Conservation (phyloP, 2,113 vertebrate genomes). For the Phodopus roborovskii region DNA sequence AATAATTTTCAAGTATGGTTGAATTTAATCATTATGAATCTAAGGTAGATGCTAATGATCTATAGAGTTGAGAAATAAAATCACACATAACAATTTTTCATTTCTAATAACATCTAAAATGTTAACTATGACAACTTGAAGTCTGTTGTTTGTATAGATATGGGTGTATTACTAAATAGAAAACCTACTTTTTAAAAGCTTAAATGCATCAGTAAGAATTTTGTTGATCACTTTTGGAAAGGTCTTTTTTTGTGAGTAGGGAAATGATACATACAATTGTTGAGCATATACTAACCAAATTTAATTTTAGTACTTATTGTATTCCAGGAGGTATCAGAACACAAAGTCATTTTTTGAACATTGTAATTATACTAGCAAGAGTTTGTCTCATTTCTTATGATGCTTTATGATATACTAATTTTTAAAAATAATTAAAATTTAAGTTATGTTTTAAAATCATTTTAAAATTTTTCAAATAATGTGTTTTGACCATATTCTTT, state of each 20-base stretch:
- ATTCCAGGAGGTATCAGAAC: neutral
- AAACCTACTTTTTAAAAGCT: slow-evolving; percentile 39
- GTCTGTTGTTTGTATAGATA: slow-evolving; percentile 22
- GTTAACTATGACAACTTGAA: neutral
- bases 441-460: neutral
- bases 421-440: neutral
- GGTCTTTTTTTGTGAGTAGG: neutral
- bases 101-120: slow-evolving; percentile 36
- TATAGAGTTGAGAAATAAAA: slow-evolving; percentile 40
- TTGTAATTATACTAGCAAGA: neutral
- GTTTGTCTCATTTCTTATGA: slow-evolving; percentile 31
- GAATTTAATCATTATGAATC: slow-evolving; percentile 25
- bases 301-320: slow-evolving; percentile 40
- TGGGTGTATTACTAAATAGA: slow-evolving; percentile 28
- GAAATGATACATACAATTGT: slow-evolving; percentile 14
- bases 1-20: slow-evolving; percentile 35
- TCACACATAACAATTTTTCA: slow-evolving; percentile 46
- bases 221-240: neutral
- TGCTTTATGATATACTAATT: neutral
- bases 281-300: slow-evolving; percentile 50
- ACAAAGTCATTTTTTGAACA: neutral
- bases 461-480: neutral
- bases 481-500: neutral
- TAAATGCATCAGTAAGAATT: slow-evolving; percentile 40
- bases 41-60: neutral